Evolutionary conservation across 1,140 invertebrate species (phyloP).

Genomic region (Pollicipes pollicipes): DNA sequence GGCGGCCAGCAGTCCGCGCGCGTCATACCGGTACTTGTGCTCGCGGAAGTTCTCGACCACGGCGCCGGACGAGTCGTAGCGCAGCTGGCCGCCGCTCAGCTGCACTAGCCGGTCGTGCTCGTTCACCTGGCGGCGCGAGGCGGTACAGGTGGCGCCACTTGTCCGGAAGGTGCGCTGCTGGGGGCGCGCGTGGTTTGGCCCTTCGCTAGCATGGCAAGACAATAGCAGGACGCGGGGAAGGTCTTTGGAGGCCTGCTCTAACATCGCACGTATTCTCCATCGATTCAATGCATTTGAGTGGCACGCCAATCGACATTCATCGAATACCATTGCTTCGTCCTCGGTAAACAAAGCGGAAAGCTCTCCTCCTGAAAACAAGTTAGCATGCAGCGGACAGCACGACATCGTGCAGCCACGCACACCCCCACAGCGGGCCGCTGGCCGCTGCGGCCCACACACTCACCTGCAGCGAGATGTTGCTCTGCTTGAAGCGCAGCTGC

Average conservation of each 20-base stretch:
- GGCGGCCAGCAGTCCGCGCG: conserved; percentile 67
- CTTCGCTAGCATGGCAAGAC: no score
- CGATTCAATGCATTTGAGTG: no score
- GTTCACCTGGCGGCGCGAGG: conserved; percentile 42
- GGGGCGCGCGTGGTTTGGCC: conserved; percentile 49
- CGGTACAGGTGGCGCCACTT: conserved; percentile 80
- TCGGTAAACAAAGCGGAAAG: no score
- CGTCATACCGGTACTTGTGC: conserved; percentile 83
- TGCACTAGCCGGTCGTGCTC: conserved; percentile 72
- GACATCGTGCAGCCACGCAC: no score
- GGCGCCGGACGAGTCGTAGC: conserved; percentile 72
- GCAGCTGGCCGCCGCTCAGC: conserved; percentile 65
- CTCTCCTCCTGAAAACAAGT: no score
- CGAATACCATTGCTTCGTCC: conserved; percentile 72
- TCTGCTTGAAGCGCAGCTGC: conserved; percentile 66
- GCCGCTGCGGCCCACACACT: no score
- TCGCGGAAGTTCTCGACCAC: conserved; percentile 80
- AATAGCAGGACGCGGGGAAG: no score
- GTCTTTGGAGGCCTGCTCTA: conserved; percentile 83
- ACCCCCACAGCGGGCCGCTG: no score
- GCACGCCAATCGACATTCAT: no score
- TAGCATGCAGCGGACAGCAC: no score
- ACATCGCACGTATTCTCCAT: no score
- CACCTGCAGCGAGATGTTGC: conserved; percentile 80
- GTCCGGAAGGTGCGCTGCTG: conserved; percentile 55